Percentiles rank a stretch among this genome's conserved stretches.
These are phyloP conservation scores for Eristalis tenax DNA, from an alignment of 2,888 invertebrate species.

Conservation along the genomic window DNA sequence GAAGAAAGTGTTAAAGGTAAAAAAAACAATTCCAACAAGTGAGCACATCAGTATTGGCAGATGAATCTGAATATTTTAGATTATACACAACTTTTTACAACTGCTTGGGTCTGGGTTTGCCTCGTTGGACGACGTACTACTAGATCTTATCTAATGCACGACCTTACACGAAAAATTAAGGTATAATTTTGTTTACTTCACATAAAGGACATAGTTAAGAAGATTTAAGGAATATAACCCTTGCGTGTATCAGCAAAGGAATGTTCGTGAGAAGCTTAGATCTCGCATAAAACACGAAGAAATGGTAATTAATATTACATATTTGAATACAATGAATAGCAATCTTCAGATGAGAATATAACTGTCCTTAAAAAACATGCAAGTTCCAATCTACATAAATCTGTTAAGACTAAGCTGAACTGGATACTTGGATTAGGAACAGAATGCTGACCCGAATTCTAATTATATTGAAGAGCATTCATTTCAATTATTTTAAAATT, in stretches of 20 bases:
- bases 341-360: not conserved
- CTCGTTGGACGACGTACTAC: too few species aligned
- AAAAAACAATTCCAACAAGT: too few species aligned
- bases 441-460: conserved; percentile 15
- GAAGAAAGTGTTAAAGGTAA: too few species aligned
- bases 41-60: too few species aligned
- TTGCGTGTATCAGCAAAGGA: not conserved
- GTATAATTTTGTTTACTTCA: too few species aligned
- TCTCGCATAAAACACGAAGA: not conserved
- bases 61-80: too few species aligned
- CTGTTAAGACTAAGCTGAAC: not conserved
- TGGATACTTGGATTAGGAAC: not conserved
- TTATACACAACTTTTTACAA: too few species aligned
- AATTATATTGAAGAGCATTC: conserved; percentile 26
- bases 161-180: too few species aligned
- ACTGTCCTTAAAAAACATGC: not conserved
- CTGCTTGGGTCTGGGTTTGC: too few species aligned
- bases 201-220: not conserved
- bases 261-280: not conserved
- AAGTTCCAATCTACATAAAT: not conserved
- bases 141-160: not conserved
- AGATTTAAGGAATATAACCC: conserved; percentile 1
- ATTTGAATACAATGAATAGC: too few species aligned
- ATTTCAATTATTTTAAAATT: conserved; percentile 40
- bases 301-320: too few species aligned